A percentile compares a stretch with the other conserved stretches of the same genome.
Evolutionary conservation across 2,113 vertebrate species (phyloP).

Genomic region (Oryzias melastigma): DNA sequence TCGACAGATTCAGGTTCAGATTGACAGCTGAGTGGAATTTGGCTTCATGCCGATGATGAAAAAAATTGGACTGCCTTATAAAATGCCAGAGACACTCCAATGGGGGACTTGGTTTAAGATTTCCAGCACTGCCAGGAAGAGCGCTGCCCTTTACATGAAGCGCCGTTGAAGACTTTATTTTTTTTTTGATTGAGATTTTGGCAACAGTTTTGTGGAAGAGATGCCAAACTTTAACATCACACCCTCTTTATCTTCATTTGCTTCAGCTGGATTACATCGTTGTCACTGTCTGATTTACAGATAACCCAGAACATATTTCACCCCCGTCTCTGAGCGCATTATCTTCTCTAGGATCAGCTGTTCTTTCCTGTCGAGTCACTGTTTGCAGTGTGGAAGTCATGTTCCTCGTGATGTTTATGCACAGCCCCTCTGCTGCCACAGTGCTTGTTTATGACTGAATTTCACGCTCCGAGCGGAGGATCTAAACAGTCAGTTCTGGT

Average conservation of each 20-base stretch:
- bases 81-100: conserved; percentile 65
- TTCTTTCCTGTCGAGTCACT: conserved; percentile 36
- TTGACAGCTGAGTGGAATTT: conserved; percentile 38
- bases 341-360: conserved; percentile 5
- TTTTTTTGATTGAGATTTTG: conserved; percentile 35
- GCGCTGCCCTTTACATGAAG: conserved; percentile 36
- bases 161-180: conserved; percentile 45
- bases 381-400: conserved; percentile 37
- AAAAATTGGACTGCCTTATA: conserved; percentile 78
- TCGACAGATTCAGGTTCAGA: conserved; percentile 22
- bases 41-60: conserved; percentile 56
- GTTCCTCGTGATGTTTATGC: conserved; percentile 32
- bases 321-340: conserved; percentile 12
- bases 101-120: conserved; percentile 47
- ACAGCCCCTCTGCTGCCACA: conserved; percentile 41
- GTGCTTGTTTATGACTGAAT: conserved; percentile 16
- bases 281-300: conserved; percentile 20
- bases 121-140: conserved; percentile 70
- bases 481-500: conserved; percentile 2
- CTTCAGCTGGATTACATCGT: conserved; percentile 19
- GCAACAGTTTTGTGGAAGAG: conserved; percentile 21
- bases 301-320: conserved; percentile 18
- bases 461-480: conserved; percentile 20
- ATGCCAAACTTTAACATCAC: conserved; percentile 39
- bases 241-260: conserved; percentile 12